A percentile compares a stretch with the other conserved stretches of the same genome.
phyloP scores from a whole-genome alignment of 2,113 vertebrate species.

The Melanocharis versteri region DNA sequence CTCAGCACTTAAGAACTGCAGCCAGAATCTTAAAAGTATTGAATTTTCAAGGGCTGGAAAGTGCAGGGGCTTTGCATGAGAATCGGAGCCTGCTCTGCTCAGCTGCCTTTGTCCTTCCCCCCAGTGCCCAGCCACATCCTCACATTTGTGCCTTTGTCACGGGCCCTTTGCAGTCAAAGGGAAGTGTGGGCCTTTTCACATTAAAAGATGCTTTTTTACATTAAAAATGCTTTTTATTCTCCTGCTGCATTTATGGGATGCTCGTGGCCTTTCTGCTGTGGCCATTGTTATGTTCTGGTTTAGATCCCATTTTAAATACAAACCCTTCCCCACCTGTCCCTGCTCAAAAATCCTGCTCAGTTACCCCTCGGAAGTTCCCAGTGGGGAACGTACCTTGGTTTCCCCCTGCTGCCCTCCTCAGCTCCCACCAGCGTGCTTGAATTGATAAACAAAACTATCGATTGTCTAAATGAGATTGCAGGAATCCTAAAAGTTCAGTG shows the following conservation, averaged over 20 bases:
- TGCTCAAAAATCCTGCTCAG: not conserved
- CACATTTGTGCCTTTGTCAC: not conserved
- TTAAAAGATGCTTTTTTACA: not conserved
- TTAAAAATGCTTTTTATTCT: not conserved
- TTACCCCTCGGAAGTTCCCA: not conserved
- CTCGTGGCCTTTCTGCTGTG: not conserved
- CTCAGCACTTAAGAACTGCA: not conserved
- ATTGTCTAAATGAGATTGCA: not conserved
- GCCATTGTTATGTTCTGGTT: not conserved
- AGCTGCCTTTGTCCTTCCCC: not conserved
- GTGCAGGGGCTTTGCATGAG: slow-evolving; percentile 24
- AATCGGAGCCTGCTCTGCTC: not conserved
- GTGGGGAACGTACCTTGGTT: not conserved
- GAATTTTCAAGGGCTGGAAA: not conserved
- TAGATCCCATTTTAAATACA: not conserved
- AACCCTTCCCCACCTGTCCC: not conserved
- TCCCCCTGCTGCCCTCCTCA: not conserved
- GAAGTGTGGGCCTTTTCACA: not conserved
- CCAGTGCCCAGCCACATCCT: not conserved
- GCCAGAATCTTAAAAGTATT: not conserved
- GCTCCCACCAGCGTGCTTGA: not conserved
- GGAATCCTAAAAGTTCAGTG: not conserved
- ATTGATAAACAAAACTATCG: not conserved
- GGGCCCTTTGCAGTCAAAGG: not conserved
- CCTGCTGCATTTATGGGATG: not conserved